Evolutionary conservation across 2,888 invertebrate genomes (phyloP).

Genomic region (Nemoura dubitans): DNA sequence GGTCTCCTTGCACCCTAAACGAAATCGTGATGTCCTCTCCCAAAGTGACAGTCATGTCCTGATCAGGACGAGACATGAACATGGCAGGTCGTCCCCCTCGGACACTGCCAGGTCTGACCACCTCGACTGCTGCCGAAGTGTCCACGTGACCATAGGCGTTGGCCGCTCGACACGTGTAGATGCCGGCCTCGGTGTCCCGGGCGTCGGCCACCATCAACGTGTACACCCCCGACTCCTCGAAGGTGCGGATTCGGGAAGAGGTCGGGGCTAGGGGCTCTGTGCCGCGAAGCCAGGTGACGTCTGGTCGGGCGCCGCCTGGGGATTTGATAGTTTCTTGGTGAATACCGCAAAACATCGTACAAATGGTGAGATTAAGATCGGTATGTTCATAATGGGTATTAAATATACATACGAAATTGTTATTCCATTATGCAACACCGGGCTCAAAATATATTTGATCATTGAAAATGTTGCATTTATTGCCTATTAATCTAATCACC

Average conservation of each 20-base stretch:
- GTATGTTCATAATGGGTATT: no score
- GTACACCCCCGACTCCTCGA: slow-evolving; percentile 79
- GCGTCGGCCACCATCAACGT: slow-evolving; percentile 60
- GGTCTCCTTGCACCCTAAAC: slow-evolving; percentile 83
- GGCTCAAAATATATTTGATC: no score
- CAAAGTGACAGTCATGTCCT: slow-evolving; percentile 75
- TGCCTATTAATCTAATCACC: no score
- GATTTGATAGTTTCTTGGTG: neutral
- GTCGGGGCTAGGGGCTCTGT: slow-evolving; percentile 61
- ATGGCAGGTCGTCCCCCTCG: slow-evolving; percentile 79
- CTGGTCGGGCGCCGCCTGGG: slow-evolving; percentile 65
- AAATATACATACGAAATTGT: no score
- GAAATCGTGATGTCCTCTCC: slow-evolving; percentile 86
- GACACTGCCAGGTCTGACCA: slow-evolving; percentile 61
- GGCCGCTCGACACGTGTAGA: slow-evolving; percentile 66
- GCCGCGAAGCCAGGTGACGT: slow-evolving; percentile 80
- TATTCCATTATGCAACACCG: no score
- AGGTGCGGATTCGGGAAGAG: slow-evolving; percentile 70
- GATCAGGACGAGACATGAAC: slow-evolving; percentile 81
- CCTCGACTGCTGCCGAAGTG: slow-evolving; percentile 71
- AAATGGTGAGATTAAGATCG: no score
- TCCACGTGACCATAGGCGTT: slow-evolving; percentile 79
- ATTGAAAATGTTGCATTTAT: no score
- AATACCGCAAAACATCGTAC: no score
- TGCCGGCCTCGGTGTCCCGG: slow-evolving; percentile 55